Conservation (phyloP, 2,797 vertebrate species). For the Erithacus rubecula region DNA sequence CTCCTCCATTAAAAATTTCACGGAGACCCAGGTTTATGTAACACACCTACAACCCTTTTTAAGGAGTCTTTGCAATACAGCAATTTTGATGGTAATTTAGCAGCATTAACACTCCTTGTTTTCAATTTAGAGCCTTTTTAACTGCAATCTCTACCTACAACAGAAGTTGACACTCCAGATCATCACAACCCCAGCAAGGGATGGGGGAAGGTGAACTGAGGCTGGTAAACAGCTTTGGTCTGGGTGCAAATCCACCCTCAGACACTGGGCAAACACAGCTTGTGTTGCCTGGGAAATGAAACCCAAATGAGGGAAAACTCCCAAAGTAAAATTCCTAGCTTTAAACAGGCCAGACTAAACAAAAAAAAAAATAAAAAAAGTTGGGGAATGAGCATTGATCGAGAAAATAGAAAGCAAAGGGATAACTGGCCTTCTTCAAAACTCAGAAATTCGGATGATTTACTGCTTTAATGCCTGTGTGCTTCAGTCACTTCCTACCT, state of each 20-base stretch:
- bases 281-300: background rate
- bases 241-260: background rate
- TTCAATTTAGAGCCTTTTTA: background rate
- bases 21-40: background rate
- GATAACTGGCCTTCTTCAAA: background rate
- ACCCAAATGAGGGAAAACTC: background rate
- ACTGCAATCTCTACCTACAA: background rate
- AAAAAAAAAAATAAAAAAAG: accelerated
- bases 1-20: background rate
- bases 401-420: background rate
- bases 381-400: background rate
- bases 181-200: background rate
- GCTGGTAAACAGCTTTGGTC: background rate
- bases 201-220: background rate
- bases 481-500: background rate
- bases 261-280: background rate
- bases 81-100: background rate
- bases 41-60: background rate
- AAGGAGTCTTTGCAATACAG: background rate
- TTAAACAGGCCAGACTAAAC: background rate
- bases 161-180: background rate
- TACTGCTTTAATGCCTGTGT: background rate
- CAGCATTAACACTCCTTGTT: background rate
- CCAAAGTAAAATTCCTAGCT: background rate
- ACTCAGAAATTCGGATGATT: background rate